phyloP scores from a whole-genome alignment of 1,140 invertebrate genomes.

The fruit fly (Drosophila melanogaster) region DNA sequence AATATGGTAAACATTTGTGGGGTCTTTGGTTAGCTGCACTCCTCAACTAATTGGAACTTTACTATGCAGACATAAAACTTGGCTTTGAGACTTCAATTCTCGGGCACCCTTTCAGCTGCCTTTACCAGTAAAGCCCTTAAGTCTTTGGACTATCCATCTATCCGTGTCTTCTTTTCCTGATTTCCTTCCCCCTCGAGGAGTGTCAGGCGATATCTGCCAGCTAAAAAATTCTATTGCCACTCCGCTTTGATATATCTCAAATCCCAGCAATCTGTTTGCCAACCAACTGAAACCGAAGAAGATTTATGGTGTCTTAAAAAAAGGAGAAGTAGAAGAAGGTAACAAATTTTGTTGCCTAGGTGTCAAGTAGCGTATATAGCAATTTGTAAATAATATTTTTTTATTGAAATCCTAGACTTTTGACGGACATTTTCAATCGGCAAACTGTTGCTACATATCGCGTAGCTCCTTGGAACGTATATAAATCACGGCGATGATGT shows the following conservation, averaged over 20 bases:
- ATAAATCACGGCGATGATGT: constrained; percentile 64
- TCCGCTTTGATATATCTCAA: constrained; percentile 55
- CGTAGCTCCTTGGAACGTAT: constrained; percentile 7
- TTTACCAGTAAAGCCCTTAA: constrained; percentile 24
- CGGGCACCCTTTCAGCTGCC: constrained; percentile 14
- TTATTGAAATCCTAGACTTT: constrained; percentile 72
- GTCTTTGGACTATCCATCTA: constrained; percentile 43
- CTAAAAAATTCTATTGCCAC: constrained; percentile 35
- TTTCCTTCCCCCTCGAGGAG: constrained; percentile 4
- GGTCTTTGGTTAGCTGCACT: constrained; percentile 8
- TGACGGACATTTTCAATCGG: constrained; percentile 72
- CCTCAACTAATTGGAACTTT: constrained; percentile 30
- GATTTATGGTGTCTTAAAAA: constrained; percentile 67
- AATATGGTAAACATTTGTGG: constrained; percentile 33
- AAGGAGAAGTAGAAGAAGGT: background rate
- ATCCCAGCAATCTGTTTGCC: constrained; percentile 77
- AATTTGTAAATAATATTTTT: constrained; percentile 75
- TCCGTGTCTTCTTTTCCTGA: constrained; percentile 24
- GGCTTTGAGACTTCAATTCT: constrained; percentile 19
- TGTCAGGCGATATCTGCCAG: constrained; percentile 29
- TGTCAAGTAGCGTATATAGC: constrained; percentile 61
- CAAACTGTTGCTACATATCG: constrained; percentile 35
- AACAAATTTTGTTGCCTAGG: constrained; percentile 58
- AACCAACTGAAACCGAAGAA: constrained; percentile 74
- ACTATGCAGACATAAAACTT: constrained; percentile 22